Percentiles rank a stretch among this genome's conserved stretches.
phyloP scores from a whole-genome alignment of 2,797 vertebrate genomes.

The Agapornis canus region DNA sequence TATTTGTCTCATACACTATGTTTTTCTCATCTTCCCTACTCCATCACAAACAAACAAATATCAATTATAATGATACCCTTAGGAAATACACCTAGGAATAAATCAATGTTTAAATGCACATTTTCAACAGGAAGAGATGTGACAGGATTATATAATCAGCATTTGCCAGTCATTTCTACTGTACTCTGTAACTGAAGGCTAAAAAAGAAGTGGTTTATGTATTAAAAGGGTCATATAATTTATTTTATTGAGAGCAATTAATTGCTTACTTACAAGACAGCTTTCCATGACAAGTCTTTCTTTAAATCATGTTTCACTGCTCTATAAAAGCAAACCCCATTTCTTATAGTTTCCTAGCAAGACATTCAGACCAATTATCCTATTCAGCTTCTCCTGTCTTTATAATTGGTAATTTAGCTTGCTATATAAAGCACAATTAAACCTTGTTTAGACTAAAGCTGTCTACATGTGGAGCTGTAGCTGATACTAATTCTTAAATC shows the following conservation, averaged over 20 bases:
- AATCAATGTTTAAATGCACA: neutral
- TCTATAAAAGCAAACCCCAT: constrained; percentile 1
- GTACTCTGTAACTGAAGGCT: neutral
- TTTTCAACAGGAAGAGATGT: neutral
- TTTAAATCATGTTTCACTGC: constrained; percentile 1
- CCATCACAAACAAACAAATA: neutral
- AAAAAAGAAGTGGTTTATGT: neutral
- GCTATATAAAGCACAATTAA: constrained; percentile 35
- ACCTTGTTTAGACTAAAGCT: constrained; percentile 1
- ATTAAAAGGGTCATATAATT: neutral
- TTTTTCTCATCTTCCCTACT: neutral
- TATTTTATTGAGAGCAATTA: neutral
- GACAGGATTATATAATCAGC: neutral
- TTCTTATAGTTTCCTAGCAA: constrained; percentile 5
- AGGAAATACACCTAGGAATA: neutral
- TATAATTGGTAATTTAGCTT: constrained; percentile 26
- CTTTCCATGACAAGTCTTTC: neutral
- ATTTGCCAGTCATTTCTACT: neutral
- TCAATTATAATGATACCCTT: neutral
- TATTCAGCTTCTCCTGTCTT: neutral
- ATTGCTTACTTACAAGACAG: neutral
- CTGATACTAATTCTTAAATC: constrained; percentile 3
- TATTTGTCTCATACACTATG: neutral
- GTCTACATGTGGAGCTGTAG: neutral
- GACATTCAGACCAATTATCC: constrained; percentile 24